phyloP scores from a whole-genome alignment of 1,140 invertebrate species.

The Drosophila lacteicornis region DNA sequence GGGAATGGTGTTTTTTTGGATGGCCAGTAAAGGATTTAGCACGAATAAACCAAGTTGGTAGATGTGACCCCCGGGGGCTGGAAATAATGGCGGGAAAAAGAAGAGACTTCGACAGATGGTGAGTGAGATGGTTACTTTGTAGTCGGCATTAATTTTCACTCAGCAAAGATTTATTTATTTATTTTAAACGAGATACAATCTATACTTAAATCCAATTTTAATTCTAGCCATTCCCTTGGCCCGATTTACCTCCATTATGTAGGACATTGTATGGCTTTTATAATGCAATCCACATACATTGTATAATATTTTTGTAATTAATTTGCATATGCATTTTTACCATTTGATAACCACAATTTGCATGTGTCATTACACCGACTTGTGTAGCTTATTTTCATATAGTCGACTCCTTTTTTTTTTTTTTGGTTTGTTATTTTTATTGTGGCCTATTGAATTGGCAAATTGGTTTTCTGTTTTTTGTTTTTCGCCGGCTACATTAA shows the following conservation, averaged over 20 bases:
- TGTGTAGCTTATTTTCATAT: conserved; percentile 30
- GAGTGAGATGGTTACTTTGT: background rate
- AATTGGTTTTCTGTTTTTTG: conserved; percentile 28
- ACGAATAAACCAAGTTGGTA: conserved; percentile 27
- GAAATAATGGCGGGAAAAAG: conserved; percentile 7
- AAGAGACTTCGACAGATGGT: background rate
- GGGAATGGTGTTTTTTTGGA: conserved; percentile 50
- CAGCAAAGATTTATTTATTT: background rate
- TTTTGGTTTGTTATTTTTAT: conserved; percentile 12
- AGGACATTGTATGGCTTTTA: background rate
- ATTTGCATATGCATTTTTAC: conserved; percentile 43
- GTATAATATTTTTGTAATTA: conserved; percentile 28
- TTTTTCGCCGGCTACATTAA: conserved; percentile 20
- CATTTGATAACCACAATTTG: conserved; percentile 49
- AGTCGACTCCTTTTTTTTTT: background rate
- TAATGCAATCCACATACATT: background rate
- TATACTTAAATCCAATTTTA: conserved; percentile 15
- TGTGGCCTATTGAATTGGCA: conserved; percentile 36
- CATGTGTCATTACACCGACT: conserved; percentile 44
- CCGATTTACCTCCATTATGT: background rate
- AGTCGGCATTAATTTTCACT: background rate
- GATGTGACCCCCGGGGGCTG: conserved; percentile 11
- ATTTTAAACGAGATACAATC: conserved; percentile 6
- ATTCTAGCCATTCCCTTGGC: background rate
- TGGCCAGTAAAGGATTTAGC: conserved; percentile 56